Percentiles rank a stretch among this genome's conserved stretches.
phyloP scores from a whole-genome alignment of 2,888 invertebrate genomes.

The Neoitamus cyanurus region DNA sequence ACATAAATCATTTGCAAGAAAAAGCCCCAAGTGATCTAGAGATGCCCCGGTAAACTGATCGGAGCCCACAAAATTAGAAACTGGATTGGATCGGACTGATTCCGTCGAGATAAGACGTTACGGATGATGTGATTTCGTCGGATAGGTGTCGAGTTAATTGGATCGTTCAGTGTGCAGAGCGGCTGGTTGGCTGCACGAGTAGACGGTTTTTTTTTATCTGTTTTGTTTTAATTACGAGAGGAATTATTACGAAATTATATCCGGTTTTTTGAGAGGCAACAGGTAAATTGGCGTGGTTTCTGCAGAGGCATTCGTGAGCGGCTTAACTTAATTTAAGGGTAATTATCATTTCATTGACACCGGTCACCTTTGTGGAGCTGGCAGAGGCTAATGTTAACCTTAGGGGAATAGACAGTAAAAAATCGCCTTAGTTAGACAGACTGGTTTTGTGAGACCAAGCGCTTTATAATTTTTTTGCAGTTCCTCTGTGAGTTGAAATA shows the following conservation, averaged over 20 bases:
- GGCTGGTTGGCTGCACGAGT: neutral
- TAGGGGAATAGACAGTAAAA: neutral
- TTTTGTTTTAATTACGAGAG: slow-evolving; percentile 3
- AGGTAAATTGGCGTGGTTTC: neutral
- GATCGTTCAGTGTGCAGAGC: slow-evolving; percentile 2
- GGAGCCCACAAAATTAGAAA: slow-evolving; percentile 25
- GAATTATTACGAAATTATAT: slow-evolving; percentile 22
- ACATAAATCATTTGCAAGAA: slow-evolving; percentile 36
- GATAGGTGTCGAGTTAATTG: slow-evolving; percentile 45
- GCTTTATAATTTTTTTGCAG: neutral
- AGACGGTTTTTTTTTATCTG: neutral
- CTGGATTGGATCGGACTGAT: slow-evolving; percentile 25
- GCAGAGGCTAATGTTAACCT: neutral
- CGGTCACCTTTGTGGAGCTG: neutral
- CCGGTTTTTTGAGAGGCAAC: neutral
- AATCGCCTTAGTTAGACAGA: neutral
- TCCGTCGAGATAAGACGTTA: slow-evolving; percentile 21
- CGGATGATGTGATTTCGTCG: slow-evolving; percentile 10
- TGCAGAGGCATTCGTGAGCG: neutral
- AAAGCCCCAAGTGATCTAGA: slow-evolving; percentile 13
- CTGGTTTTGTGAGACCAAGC: neutral
- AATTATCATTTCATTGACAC: slow-evolving; percentile 3
- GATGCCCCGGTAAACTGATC: neutral
- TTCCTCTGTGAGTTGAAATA: no score
- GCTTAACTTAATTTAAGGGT: neutral